Evolutionary conservation across 2,888 invertebrate species (phyloP).

Genomic region (Fragum sueziense): DNA sequence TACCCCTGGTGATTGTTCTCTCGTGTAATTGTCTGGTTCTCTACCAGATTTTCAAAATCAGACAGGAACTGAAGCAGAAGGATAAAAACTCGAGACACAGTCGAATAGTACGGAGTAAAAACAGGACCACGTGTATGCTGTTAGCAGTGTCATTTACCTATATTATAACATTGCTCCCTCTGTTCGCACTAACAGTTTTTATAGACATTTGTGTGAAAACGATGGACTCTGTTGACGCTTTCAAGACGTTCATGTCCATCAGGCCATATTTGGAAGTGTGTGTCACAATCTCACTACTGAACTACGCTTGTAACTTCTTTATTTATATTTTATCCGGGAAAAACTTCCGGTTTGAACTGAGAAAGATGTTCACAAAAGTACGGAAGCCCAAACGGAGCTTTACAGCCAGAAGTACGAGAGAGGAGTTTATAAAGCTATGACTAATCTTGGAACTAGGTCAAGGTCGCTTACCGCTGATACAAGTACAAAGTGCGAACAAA

Average conservation of each 20-base stretch:
- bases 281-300: constrained; percentile 69
- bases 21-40: constrained; percentile 75
- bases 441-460: constrained; percentile 10
- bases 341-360: constrained; percentile 71
- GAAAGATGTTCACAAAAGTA: constrained; percentile 56
- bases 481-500: background rate
- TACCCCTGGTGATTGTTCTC: constrained; percentile 73
- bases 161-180: constrained; percentile 71
- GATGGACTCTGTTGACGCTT: constrained; percentile 34
- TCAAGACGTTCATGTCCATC: constrained; percentile 33
- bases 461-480: background rate
- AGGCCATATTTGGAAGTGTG: constrained; percentile 63
- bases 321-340: constrained; percentile 76
- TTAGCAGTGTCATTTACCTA: constrained; percentile 74
- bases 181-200: constrained; percentile 68
- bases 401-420: constrained; percentile 48
- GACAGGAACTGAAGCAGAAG: constrained; percentile 43
- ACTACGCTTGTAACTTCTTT: constrained; percentile 76
- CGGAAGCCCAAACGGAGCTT: constrained; percentile 29
- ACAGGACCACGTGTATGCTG: constrained; percentile 68
- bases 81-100: constrained; percentile 36
- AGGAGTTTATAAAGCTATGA: constrained; percentile 37
- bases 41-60: constrained; percentile 66
- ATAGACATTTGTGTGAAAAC: constrained; percentile 63
- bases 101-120: constrained; percentile 32